Evolutionary conservation across 2,797 vertebrate genomes (phyloP).

Genomic region (Phylloscopus collybita): DNA sequence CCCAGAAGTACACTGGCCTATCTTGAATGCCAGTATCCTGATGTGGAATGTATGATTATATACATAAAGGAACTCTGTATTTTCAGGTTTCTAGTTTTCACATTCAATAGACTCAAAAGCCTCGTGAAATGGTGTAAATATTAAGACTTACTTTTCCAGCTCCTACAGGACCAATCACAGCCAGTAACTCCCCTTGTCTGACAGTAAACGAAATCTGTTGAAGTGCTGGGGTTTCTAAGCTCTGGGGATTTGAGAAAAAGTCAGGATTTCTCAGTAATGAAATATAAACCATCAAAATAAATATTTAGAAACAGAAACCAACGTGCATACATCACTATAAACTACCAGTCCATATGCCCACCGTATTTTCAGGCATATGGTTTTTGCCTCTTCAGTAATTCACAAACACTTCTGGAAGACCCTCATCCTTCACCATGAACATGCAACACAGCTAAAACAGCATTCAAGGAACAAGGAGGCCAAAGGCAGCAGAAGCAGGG

Average conservation of each 20-base stretch:
- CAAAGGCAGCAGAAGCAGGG: neutral
- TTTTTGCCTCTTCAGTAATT: neutral
- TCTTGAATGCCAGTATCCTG: neutral
- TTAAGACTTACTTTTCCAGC: conserved; percentile 87
- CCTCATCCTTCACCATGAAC: neutral
- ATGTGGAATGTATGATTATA: neutral
- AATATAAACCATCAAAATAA: neutral
- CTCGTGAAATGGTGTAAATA: neutral
- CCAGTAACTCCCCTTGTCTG: conserved; percentile 85
- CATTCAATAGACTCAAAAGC: neutral
- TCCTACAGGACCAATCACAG: conserved; percentile 93
- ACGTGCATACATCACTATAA: neutral
- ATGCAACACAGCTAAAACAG: neutral
- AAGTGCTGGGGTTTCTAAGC: conserved; percentile 84
- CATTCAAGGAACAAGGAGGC: neutral
- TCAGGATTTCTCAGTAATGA: neutral
- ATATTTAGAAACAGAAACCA: neutral
- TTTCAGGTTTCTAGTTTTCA: neutral
- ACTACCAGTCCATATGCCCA: neutral
- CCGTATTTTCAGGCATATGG: neutral
- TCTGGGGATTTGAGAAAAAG: conserved; percentile 65
- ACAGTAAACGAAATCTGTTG: conserved; percentile 86
- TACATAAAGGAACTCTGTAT: neutral
- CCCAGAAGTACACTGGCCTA: neutral
- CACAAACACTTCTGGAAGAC: neutral